Evolutionary conservation across 2,113 vertebrate species (phyloP).

Genomic region (Dicrurus megarhynchus): DNA sequence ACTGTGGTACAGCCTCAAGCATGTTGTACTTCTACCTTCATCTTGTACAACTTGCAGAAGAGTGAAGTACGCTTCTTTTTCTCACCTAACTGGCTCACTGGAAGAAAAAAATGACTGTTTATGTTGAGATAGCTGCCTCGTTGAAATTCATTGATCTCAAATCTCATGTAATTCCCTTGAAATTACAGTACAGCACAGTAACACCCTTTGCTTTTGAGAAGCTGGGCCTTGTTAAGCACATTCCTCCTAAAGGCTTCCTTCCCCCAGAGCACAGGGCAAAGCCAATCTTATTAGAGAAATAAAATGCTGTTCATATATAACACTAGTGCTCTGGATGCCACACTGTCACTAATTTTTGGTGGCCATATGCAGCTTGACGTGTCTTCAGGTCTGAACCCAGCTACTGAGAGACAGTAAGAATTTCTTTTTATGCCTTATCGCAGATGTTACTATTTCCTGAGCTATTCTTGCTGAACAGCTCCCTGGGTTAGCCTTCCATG

Average conservation of each 20-base stretch:
- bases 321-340: background rate
- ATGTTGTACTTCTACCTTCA: background rate
- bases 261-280: background rate
- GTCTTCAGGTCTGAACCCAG: background rate
- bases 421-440: background rate
- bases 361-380: background rate
- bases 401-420: background rate
- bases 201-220: background rate
- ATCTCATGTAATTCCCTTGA: background rate
- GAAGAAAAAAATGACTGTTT: background rate
- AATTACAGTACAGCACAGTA: background rate
- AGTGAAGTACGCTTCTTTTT: background rate
- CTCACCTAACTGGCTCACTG: background rate
- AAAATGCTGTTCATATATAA: background rate
- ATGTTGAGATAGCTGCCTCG: background rate
- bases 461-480: background rate
- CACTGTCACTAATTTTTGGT: background rate
- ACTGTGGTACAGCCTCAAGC: background rate
- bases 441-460: slow-evolving; percentile 29
- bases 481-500: background rate
- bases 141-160: background rate
- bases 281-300: background rate
- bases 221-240: background rate
- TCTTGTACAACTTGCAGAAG: background rate
- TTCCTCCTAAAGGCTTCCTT: background rate